Percentiles rank a stretch among this genome's conserved stretches.
These are phyloP conservation scores for Nephrotoma appendiculata DNA, from an alignment of 2,888 invertebrate species.

Conservation along the genomic window DNA sequence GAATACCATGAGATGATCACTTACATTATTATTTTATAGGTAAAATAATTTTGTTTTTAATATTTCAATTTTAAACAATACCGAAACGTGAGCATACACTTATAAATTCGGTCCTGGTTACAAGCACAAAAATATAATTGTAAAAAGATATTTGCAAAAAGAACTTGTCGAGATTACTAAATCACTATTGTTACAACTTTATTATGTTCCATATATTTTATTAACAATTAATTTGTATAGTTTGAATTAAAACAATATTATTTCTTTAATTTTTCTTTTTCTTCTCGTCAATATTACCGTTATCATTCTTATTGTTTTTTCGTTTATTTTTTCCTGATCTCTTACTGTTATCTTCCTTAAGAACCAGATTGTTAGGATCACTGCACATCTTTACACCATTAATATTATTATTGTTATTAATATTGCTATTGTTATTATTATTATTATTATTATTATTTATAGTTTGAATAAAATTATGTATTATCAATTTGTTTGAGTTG, in stretches of 20 bases:
- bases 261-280: background rate
- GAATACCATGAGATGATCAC: no score
- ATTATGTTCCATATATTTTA: background rate
- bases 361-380: background rate
- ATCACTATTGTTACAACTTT: background rate
- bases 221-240: background rate
- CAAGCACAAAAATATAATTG: no score
- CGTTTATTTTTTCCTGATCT: background rate
- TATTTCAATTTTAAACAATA: no score
- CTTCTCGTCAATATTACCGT: background rate
- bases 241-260: background rate
- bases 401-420: background rate
- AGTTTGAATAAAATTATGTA: conserved; percentile 3
- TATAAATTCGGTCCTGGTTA: no score
- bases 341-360: background rate
- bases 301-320: background rate
- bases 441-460: background rate
- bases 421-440: background rate
- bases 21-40: no score
- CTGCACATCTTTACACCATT: background rate
- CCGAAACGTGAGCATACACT: no score
- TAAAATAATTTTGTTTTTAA: no score
- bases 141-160: no score
- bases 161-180: no score
- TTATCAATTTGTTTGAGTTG: background rate